Evolutionary conservation across 2,113 vertebrate species (phyloP).

Genomic region (Brienomyrus longianalis): DNA sequence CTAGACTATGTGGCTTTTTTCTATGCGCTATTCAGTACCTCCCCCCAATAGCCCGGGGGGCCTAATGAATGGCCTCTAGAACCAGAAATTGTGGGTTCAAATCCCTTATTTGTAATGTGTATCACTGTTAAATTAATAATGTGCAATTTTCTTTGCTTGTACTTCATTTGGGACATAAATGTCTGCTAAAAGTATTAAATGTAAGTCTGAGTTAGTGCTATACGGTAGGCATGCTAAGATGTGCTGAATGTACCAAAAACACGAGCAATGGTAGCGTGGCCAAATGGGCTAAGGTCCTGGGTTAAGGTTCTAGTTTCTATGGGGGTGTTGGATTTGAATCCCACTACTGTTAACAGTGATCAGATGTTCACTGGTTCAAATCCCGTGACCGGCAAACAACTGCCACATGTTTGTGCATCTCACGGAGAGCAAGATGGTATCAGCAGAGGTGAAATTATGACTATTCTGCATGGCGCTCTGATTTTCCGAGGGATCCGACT

Average conservation of each 20-base stretch:
- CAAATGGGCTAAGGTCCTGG: slow-evolving; percentile 77
- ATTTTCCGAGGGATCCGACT: neutral
- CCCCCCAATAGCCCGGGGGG: no score
- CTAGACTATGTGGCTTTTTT: no score
- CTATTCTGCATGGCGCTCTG: neutral
- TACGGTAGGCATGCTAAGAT: neutral
- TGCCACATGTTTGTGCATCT: neutral
- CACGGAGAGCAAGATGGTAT: neutral
- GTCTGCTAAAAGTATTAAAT: neutral
- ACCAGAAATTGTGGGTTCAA: neutral
- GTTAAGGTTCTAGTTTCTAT: slow-evolving; percentile 67
- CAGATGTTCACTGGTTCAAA: neutral
- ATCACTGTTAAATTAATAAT: neutral
- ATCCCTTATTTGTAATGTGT: neutral
- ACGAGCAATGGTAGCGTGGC: slow-evolving; percentile 61
- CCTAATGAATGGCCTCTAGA: neutral
- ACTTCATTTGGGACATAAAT: neutral
- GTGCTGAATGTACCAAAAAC: neutral
- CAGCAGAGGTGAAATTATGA: neutral
- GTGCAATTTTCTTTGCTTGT: neutral
- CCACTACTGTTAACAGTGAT: slow-evolving; percentile 46
- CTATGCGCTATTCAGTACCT: no score
- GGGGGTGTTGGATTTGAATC: slow-evolving; percentile 58
- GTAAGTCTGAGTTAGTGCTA: neutral
- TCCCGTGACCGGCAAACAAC: neutral